A percentile compares a stretch with the other conserved stretches of the same genome.
Evolutionary conservation across 2,113 vertebrate genomes (phyloP).

Genomic region (Pterocles burchelli): DNA sequence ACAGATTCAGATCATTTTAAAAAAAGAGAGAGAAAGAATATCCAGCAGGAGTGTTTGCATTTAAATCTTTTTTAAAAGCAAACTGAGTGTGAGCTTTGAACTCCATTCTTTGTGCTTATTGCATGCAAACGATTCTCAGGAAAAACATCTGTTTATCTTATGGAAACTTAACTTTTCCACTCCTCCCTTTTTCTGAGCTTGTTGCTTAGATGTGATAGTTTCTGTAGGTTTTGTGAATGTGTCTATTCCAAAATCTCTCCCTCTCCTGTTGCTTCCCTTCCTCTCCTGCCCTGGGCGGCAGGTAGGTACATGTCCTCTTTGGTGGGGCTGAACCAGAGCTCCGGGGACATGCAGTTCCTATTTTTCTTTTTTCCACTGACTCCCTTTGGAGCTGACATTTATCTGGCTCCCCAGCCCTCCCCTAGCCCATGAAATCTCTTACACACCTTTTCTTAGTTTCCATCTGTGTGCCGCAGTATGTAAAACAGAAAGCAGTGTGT

Average conservation of each 20-base stretch:
- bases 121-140: not conserved
- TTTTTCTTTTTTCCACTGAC: not conserved
- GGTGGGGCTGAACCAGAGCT: not conserved
- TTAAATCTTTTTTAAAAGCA: not conserved
- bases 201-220: not conserved
- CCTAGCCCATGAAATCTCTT: not conserved
- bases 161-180: not conserved
- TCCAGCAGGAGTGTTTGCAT: not conserved
- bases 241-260: not conserved
- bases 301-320: not conserved
- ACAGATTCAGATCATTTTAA: not conserved
- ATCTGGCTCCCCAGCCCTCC: not conserved
- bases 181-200: not conserved
- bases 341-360: not conserved
- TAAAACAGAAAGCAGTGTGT: not conserved
- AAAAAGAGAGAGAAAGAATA: not conserved
- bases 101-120: no score
- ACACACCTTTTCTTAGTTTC: not conserved
- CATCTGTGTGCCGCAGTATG: rapidly evolving
- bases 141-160: not conserved
- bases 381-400: not conserved
- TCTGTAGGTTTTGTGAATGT: not conserved
- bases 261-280: not conserved
- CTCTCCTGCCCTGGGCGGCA: not conserved
- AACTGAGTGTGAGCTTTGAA: not conserved